Base-by-base conservation (phyloP, 2,797 vertebrate species). In the Ispidina picta region DNA sequence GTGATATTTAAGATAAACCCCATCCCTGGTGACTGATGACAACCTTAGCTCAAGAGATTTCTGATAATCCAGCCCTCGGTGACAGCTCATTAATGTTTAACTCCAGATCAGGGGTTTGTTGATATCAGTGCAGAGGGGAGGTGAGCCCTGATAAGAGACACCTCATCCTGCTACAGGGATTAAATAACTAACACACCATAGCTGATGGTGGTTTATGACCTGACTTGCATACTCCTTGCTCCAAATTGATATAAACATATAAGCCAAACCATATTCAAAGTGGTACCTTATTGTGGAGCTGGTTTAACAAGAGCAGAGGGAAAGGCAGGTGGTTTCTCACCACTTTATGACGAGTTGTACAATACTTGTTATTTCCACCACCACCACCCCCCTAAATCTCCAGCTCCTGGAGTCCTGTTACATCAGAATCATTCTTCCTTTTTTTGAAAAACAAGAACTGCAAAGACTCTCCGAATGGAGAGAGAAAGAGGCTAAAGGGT, bases 361-460 rank as follows among this genome's bases (percentile, higher is more conserved):
- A 26, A 21, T 6, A 35, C 22, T 91, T 12, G 13, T 26, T 60
- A 2, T n/a, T 81, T 65, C 15, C 4, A 23, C 66, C 48, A 15
- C 46, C 46, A 48, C 21, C 46, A 13, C 43, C 19, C 31, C 64
- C 41, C 31, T 46, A 43, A 72, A 76, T 81, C 84, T 77, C 69
- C 84, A 64, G 55, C 70, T 95, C 80, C 48, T 0, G 0, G 52
- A 49, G 62, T 59, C 49, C 75, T 74, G 54, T 81, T 65, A 56
- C 82, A 56, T 43, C 80, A 92, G 82, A 92, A 43, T 9, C 7
- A 0, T 33, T 63, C 92, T 96, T 96, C 92, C 94, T 89, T 94
- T 91, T 96, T 95, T 85, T 78, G 48, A 89, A 90, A 96, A 95
- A 95, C 90, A 92, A 93, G 94, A 95, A 96, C 91, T 92, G 73